Evolutionary conservation across 2,113 vertebrate species (phyloP).

Genomic region (Mesocricetus auratus): DNA sequence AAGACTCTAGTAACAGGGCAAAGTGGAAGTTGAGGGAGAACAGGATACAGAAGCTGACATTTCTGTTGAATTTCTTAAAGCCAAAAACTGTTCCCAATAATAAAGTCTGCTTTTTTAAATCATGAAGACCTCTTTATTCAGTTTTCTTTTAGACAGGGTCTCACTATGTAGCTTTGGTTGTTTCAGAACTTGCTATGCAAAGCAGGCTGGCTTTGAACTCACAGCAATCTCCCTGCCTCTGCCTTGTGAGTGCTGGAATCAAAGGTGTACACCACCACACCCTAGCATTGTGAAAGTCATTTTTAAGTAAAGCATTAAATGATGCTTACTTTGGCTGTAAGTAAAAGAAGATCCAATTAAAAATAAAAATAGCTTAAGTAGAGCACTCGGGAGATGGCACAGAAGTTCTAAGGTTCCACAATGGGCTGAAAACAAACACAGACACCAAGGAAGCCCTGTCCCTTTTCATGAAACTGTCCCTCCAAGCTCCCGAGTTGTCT

Average conservation of each 20-base stretch:
- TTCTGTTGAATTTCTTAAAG: neutral
- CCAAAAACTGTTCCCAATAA: neutral
- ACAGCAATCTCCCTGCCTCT: neutral
- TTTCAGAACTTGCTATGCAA: neutral
- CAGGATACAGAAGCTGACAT: rapidly evolving
- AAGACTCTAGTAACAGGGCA: neutral
- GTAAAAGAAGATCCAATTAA: neutral
- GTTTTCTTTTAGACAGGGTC: neutral
- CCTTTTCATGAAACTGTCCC: neutral
- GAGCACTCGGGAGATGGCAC: too few relatives aligned
- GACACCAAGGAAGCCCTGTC: neutral
- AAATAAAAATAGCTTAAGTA: neutral
- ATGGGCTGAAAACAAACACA: neutral
- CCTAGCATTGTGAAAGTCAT: neutral
- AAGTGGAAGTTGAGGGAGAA: neutral
- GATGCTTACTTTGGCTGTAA: neutral
- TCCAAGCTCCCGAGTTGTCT: neutral
- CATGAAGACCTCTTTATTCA: neutral
- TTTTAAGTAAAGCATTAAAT: slow-evolving; percentile 8
- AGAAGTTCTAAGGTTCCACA: neutral
- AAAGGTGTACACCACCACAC: neutral
- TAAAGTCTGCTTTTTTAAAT: neutral
- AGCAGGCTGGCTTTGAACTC: neutral
- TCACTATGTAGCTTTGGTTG: neutral
- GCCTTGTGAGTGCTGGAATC: neutral